Conservation (phyloP, 2,113 vertebrate genomes). For the Pandion haliaetus region DNA sequence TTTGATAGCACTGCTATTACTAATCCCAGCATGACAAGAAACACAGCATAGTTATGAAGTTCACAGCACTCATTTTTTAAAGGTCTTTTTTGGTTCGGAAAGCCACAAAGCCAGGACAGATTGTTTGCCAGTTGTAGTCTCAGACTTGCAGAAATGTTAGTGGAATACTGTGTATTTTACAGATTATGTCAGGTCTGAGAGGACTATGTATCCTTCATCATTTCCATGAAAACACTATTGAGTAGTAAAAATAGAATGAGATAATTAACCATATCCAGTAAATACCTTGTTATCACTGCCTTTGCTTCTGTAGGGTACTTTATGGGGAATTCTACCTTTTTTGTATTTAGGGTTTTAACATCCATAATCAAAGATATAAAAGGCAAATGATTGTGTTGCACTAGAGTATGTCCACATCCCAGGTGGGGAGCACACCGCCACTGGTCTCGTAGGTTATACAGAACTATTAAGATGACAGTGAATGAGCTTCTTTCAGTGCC, state of each 20-base stretch:
- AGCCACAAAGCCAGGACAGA: background rate
- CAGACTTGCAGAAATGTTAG: background rate
- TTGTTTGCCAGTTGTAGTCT: background rate
- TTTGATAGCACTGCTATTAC: slow-evolving; percentile 55
- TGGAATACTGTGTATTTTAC: background rate
- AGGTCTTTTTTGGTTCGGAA: slow-evolving; percentile 18
- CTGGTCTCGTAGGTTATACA: background rate
- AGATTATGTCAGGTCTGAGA: background rate
- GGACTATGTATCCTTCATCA: background rate
- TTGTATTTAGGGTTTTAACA: background rate
- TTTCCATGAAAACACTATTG: background rate
- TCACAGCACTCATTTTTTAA: slow-evolving; percentile 6
- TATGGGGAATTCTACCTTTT: background rate
- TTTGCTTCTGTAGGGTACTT: background rate
- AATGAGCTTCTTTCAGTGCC: background rate
- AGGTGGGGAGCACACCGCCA: background rate
- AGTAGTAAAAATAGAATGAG: background rate
- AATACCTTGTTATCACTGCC: background rate
- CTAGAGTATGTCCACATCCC: background rate
- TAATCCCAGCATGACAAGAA: slow-evolving; percentile 68
- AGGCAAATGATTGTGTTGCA: background rate
- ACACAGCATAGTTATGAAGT: slow-evolving; percentile 35
- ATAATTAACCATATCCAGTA: background rate
- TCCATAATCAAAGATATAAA: background rate
- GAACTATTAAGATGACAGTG: background rate